Percentiles rank a stretch among this genome's conserved stretches.
Evolutionary conservation across 2,113 vertebrate genomes (phyloP).

Genomic region (Eleginops maclovinus): DNA sequence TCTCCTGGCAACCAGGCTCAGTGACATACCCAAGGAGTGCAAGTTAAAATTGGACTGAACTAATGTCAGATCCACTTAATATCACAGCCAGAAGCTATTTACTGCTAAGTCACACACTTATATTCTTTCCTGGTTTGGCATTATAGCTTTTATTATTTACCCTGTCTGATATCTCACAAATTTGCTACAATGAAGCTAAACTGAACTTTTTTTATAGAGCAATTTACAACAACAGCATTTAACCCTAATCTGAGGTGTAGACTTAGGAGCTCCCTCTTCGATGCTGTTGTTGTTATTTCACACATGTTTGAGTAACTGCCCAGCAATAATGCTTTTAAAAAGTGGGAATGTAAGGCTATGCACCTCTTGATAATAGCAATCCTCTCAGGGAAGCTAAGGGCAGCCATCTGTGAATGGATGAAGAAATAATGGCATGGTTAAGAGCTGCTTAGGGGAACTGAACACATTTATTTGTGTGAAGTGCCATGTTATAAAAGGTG

Average conservation of each 20-base stretch:
- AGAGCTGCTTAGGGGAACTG: constrained; percentile 68
- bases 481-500: constrained; percentile 43
- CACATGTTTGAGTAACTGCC: constrained; percentile 49
- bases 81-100: constrained; percentile 41
- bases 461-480: constrained; percentile 71
- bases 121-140: constrained; percentile 13
- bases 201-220: constrained; percentile 18
- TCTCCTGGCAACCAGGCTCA: constrained; percentile 7
- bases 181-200: constrained; percentile 41
- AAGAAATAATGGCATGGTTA: constrained; percentile 72
- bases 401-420: constrained; percentile 74
- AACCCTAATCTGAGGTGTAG: constrained; percentile 12
- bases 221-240: constrained; percentile 25
- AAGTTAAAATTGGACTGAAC: constrained; percentile 26
- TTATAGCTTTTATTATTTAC: constrained; percentile 23
- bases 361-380: constrained; percentile 74
- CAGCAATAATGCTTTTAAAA: constrained; percentile 59
- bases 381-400: constrained; percentile 66
- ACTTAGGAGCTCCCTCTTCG: constrained; percentile 20
- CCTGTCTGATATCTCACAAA: constrained; percentile 11
- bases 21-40: neutral
- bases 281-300: constrained; percentile 35
- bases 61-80: constrained; percentile 28
- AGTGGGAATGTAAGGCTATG: constrained; percentile 59
- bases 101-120: constrained; percentile 27